Evolutionary conservation across 2,113 vertebrate species (phyloP), one percentile per base, ranked within the genome.

Genomic region (Hydrochoerus hydrochaeris): DNA sequence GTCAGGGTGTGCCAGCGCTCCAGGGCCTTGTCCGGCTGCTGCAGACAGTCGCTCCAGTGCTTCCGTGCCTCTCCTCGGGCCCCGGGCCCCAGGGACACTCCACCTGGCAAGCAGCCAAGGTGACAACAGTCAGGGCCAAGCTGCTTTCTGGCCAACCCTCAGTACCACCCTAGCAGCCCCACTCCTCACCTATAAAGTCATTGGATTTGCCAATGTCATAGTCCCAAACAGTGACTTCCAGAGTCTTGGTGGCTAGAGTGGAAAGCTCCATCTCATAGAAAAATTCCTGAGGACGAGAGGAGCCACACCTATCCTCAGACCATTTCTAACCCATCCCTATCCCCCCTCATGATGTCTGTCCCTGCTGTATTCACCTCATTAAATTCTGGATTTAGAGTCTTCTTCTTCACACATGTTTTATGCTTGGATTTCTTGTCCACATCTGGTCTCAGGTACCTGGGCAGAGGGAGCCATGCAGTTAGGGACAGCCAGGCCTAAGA

Each of bases 181-280:
- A n/a, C 26, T 67, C 83, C 98, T 99, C 96, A 99, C 99, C 99
- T 19, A 99, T 99, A 98, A 99, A 99, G 98, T 99, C 99, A 0
- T 99, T 99, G 97, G 99, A 99, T 96, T 99, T 99, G 32, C 99
- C 99, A 62, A 99, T 98, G 98, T 99, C 99, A 35, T 99, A 99
- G 98, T 99, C 99, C 99, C 99, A 99, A 75, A 99, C 99, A 0
- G 99, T 99, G 77, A 99, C 98, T 98, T 99, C 99, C 98, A 99
- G 98, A 0, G 98, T 99, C 98, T 99, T 99, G 86, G 98, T 98
- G 84, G 98, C 93, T 91, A 99, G 98, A 63, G 99, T 98, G 0
- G 98, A 95, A 84, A 99, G 98, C 17, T 99, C 98, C 78, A 99
- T 99, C 97, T 99, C 99, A 0, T 99, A 99, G 98, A 99, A 99